Base-by-base conservation (phyloP, 2,888 invertebrate genomes). In the Pollenia angustigena region DNA sequence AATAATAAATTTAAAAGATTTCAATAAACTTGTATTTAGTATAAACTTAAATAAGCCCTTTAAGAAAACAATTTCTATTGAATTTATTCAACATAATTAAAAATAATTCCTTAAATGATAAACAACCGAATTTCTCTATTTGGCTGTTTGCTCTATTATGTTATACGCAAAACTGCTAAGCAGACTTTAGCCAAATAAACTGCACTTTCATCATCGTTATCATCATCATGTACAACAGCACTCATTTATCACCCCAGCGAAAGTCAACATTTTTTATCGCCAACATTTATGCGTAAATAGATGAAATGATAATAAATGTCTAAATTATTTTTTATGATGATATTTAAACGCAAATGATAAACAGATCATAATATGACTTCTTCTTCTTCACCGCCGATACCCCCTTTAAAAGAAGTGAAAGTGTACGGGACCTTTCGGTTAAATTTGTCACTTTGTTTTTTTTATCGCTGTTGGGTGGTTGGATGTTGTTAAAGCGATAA, bases 301-400 rank as follows among this genome's bases (percentile, higher is more conserved):
- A 62, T 52, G 62, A 75, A 44, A 75, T 75, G 42, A 62, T 75
- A 75, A 75, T 72, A 80, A 80, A 72, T 80, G 71, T 80, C 71
- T 60, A 50, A 80, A 62, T 62, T 64, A 52, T 32, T 16, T 80
- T 80, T 71, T 80, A 80, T 44, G 71, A 54, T 62, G 68, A 54
- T 71, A 62, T 71, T 71, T 64, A 71, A 62, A 80, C 23, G n/a
- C 71, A 23, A 40, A 71, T 64, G 71, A 71, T 71, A 80, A 80
- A 80, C 80, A 72, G 71, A 80, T 80, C 71, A 64, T 80, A 62
- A 80, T 52, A 46, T 56, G 40, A 46, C 60, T 23, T 23, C 23
- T 58, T 50, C 69, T 58, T 50, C 56, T 50, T 46, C 40, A 32
- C 6, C 23, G n/a, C 69, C 44, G 32, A 23, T 48, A 75, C 12